phyloP scores from a whole-genome alignment of 2,113 vertebrate genomes.

The Dryoscopus gambensis region DNA sequence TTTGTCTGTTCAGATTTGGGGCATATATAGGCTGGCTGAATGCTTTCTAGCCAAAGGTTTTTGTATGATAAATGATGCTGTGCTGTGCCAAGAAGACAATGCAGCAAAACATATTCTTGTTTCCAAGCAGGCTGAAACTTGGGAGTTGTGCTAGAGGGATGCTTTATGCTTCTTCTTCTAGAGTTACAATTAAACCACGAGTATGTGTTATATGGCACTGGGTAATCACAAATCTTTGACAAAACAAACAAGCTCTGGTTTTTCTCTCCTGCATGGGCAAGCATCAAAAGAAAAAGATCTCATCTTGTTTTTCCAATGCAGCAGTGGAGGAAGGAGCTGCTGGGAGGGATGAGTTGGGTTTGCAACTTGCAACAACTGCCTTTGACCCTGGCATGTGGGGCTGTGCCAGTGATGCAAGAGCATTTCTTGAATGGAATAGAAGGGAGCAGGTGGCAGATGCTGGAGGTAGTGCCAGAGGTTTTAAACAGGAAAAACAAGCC shows the following conservation, averaged over 20 bases:
- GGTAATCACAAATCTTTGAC: not conserved
- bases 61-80: not conserved
- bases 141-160: not conserved
- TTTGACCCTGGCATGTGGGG: not conserved
- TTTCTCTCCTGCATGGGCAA: not conserved
- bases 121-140: not conserved
- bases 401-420: not conserved
- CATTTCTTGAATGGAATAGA: not conserved
- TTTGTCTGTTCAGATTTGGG: slow-evolving; percentile 13
- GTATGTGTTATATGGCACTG: not conserved
- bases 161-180: not conserved
- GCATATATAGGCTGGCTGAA: not conserved
- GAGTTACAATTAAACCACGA: not conserved
- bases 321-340: not conserved
- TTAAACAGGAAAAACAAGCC: not conserved
- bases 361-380: not conserved
- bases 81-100: not conserved
- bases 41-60: not conserved
- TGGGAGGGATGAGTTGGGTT: not conserved
- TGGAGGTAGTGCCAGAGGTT: not conserved
- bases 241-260: not conserved
- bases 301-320: not conserved
- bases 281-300: not conserved
- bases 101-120: not conserved
- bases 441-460: not conserved